Evolutionary conservation across 2,113 vertebrate species (phyloP).

Genomic region (Nesospiza acunhae): DNA sequence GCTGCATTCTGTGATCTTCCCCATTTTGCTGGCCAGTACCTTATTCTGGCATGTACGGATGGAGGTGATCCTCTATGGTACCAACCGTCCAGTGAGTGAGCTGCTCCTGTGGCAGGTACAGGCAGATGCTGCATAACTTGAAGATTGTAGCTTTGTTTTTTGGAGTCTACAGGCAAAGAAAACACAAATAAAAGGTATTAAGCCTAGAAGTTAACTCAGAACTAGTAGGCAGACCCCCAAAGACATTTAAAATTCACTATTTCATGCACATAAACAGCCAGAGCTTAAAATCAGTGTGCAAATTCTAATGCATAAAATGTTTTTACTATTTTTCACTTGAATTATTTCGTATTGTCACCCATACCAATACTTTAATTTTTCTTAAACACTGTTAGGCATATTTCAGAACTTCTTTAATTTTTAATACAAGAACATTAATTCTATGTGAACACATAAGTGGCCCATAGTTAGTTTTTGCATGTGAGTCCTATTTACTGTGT

Average conservation of each 20-base stretch:
- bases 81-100: constrained; percentile 98
- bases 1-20: constrained; percentile 85
- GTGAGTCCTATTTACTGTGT: fast-evolving
- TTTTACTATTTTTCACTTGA: neutral
- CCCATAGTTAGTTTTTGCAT: neutral
- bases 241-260: neutral
- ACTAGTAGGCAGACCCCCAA: fast-evolving
- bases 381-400: neutral
- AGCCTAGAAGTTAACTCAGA: neutral
- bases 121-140: constrained; percentile 99
- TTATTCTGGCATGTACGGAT: constrained; percentile 98
- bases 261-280: neutral
- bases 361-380: neutral
- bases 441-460: neutral
- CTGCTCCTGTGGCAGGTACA: constrained; percentile 99
- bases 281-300: neutral
- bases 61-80: constrained; percentile 97
- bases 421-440: neutral
- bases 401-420: neutral
- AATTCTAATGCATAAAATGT: neutral
- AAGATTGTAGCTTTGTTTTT: constrained; percentile 99
- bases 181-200: neutral
- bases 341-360: neutral
- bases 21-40: constrained; percentile 82
- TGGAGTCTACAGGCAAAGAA: constrained; percentile 84